These are phyloP conservation scores for Hydriomena furcata DNA, from an alignment of 2,888 invertebrate species.

Conservation along the genomic window DNA sequence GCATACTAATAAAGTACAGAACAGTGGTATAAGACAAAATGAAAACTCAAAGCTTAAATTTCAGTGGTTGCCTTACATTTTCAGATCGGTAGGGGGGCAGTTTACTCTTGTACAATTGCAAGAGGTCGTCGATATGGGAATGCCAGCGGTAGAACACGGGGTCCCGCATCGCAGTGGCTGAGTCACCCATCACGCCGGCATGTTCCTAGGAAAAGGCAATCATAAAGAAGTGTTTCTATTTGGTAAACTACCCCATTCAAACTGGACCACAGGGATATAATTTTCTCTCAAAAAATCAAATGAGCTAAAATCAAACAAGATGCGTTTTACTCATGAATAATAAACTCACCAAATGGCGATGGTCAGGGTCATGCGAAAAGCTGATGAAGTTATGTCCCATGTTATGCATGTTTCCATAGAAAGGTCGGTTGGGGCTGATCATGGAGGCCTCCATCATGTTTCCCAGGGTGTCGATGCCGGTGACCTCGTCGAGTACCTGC, in stretches of 20 bases:
- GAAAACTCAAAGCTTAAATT: too few species aligned
- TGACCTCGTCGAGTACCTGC: conserved; percentile 84
- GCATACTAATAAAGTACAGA: too few species aligned
- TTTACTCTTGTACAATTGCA: conserved; percentile 88
- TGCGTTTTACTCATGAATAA: too few species aligned
- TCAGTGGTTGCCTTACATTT: conserved; percentile 61
- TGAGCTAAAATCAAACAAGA: too few species aligned
- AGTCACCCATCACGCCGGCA: conserved; percentile 92
- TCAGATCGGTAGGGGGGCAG: conserved; percentile 85
- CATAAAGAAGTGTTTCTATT: too few species aligned
- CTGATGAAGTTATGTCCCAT: conserved; percentile 91
- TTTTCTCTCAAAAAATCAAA: too few species aligned
- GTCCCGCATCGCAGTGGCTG: conserved; percentile 93
- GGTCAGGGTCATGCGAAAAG: conserved; percentile 91
- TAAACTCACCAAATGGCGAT: conserved; percentile 85
- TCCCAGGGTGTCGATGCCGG: conserved; percentile 90
- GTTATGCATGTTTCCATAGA: conserved; percentile 93
- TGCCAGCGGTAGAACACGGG: conserved; percentile 95
- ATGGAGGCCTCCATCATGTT: conserved; percentile 90
- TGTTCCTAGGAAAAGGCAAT: too few species aligned
- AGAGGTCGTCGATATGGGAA: conserved; percentile 89
- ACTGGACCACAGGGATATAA: too few species aligned
- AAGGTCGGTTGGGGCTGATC: conserved; percentile 86
- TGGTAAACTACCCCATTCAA: too few species aligned
- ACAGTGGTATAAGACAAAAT: too few species aligned